Evolutionary conservation across 1,140 invertebrate genomes (phyloP).

Genomic region (Drosophila repleta): DNA sequence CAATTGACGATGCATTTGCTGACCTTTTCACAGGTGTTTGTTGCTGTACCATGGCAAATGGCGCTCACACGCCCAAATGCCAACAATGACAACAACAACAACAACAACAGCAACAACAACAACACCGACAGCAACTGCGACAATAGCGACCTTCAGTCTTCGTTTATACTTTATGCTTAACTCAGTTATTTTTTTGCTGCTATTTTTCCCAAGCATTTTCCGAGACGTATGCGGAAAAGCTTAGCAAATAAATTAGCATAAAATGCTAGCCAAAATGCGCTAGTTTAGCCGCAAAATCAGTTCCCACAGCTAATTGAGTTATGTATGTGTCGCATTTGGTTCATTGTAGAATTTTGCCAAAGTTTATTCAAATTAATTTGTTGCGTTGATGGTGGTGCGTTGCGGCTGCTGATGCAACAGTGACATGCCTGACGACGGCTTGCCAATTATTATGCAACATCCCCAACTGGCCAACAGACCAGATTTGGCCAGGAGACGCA

Average conservation of each 20-base stretch:
- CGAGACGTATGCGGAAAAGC: conserved; percentile 74
- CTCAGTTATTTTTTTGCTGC: neutral
- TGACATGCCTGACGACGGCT: conserved; percentile 9
- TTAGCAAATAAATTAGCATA: conserved; percentile 66
- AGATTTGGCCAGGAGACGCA: conserved; percentile 43
- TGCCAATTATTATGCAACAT: conserved; percentile 49
- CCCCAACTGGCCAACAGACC: conserved; percentile 29
- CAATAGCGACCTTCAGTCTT: conserved; percentile 63
- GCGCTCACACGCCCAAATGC: conserved; percentile 60
- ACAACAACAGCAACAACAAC: conserved; percentile 25
- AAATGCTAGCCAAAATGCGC: conserved; percentile 41
- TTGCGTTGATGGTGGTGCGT: no score
- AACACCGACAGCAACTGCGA: no score
- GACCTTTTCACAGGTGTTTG: conserved; percentile 71
- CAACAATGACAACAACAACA: conserved; percentile 30
- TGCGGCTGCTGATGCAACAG: conserved; percentile 33
- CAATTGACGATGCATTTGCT: conserved; percentile 35
- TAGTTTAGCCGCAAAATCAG: conserved; percentile 4
- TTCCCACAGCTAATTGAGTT: conserved; percentile 64
- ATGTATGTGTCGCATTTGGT: conserved; percentile 42
- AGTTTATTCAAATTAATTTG: neutral
- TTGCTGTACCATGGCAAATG: conserved; percentile 7
- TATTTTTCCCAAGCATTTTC: conserved; percentile 69
- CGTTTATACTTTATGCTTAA: conserved; percentile 33
- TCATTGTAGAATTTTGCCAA: conserved; percentile 51